Evolutionary conservation across 2,888 invertebrate species (phyloP), one percentile per base, ranked within the genome.

Genomic region (Podabrus alpinus): DNA sequence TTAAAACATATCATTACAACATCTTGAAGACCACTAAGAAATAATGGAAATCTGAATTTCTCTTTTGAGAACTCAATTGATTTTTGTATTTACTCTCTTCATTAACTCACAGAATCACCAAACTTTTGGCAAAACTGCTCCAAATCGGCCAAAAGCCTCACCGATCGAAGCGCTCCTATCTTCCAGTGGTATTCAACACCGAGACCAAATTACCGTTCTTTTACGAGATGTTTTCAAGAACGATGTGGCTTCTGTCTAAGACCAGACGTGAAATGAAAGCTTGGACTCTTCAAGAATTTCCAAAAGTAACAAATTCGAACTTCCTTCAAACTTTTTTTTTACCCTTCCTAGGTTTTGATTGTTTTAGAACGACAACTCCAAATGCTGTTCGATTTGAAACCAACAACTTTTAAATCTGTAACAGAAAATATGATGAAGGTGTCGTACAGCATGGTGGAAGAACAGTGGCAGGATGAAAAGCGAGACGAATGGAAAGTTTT

Each of bases 241-340:
- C 85, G 0, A 86, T 87, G 86, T 86, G 85, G 85, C 77, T 86
- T 15, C 75, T 87, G 59, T 86, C 86, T 2, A 84, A 84, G 77
- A 87, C 86, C 0, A 82, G 86, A 77, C 79, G 85, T 60, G 87
- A 87, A 79, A 87, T 87, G 87, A 86, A 84, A 79, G 86, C 85
- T 11, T 85, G 82, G 11, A 84, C 83, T 7, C 78, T 82, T 7
- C 82, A 81, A 9, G 87, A 87, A 76, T 87, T 85, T 76, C 80
- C 81, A n/a, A 87, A 87, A 79, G 86, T 85, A 78, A 67, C 45
- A 24, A 61, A 66, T 7, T n/a, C 11, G 0, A 59, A 66, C 5
- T 19, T 16, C 21, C 24, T 9, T 59, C 13, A 24, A 15, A 68
- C 5, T 15, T 25, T 62, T 10, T n/a, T 16, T 78, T 79, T 59